Evolutionary conservation across 2,888 invertebrate genomes (phyloP).

Genomic region (Tiliacea aurago): DNA sequence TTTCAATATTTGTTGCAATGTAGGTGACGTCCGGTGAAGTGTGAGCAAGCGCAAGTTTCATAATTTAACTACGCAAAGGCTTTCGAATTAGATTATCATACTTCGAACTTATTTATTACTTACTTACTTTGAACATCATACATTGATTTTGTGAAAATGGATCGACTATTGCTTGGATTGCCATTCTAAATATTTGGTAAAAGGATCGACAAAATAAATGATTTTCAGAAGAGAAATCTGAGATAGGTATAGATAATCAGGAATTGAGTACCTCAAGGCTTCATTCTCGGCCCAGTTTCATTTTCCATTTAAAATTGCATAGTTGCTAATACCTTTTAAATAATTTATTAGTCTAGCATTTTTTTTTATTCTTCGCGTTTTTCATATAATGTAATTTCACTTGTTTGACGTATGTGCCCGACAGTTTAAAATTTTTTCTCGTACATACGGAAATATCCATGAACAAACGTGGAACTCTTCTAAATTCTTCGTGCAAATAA

Average conservation of each 20-base stretch:
- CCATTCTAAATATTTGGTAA: neutral
- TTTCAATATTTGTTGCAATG: slow-evolving; percentile 15
- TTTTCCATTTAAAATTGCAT: neutral
- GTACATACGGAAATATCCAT: neutral
- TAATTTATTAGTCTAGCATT: neutral
- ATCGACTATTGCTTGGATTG: neutral
- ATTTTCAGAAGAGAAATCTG: neutral
- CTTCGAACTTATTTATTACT: too few species aligned
- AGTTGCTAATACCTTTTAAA: neutral
- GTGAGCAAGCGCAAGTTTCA: slow-evolving; percentile 1
- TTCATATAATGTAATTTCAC: neutral
- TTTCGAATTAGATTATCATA: slow-evolving; percentile 6
- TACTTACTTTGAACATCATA: too few species aligned
- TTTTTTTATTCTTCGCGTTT: neutral
- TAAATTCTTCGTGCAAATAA: slow-evolving; percentile 24
- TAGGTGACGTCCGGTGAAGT: slow-evolving; percentile 29
- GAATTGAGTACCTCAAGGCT: neutral
- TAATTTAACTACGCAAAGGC: neutral
- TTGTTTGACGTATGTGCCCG: neutral
- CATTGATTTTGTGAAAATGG: neutral
- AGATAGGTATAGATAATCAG: neutral
- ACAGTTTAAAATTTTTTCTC: neutral
- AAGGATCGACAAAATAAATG: neutral
- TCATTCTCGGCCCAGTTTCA: neutral
- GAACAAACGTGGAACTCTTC: slow-evolving; percentile 23